Evolutionary conservation across 2,888 invertebrate genomes (phyloP), one percentile per base, ranked within the genome.

Genomic region (Mesopsocus fuscifrons): DNA sequence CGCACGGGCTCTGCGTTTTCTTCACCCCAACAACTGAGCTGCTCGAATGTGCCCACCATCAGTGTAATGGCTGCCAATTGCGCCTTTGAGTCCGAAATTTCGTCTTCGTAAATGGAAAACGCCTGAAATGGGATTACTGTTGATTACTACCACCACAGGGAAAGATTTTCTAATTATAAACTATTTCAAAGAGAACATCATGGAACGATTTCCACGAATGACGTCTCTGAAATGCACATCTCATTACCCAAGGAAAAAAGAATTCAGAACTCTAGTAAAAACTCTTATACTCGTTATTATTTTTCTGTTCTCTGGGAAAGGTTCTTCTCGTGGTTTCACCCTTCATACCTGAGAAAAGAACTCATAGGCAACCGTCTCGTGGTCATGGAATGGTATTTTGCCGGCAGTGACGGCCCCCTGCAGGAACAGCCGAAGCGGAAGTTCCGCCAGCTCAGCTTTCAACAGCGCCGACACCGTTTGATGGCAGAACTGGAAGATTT

Each of bases 401-500:
- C 87, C 84, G 45, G 91, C 87, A 0, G 91, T 87, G 38, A 95
- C 64, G 0, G 95, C 95, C 2, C 95, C 97, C 64, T 97, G 92
- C 2, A 98, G 71, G 62, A 94, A 98, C 42, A 98, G 63, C 49
- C 97, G 71, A 32, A 98, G 65, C 0, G 97, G 91, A 44, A 98
- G 61, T 57, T 98, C 97, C 0, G 94, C 84, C 34, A 91, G 65
- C 57, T 97, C 97, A 0, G 91, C 92, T 60, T 97, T 95, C 42
- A 92, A 88, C 41, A 98, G 66, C 45, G 87, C 85, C 18, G 80
- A 82, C 54, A 98, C 89, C 1, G 94, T 95, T 54, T 88, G 83
- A 59, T 94, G 94, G 57, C 92, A 95, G 60, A 95, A 97, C 63
- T 95, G 89, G 66, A 98, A 89, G 50, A 98, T 92, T 64, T 95